Base-by-base conservation (phyloP, 1,140 invertebrate genomes). In the Lasaia peninsularis region DNA sequence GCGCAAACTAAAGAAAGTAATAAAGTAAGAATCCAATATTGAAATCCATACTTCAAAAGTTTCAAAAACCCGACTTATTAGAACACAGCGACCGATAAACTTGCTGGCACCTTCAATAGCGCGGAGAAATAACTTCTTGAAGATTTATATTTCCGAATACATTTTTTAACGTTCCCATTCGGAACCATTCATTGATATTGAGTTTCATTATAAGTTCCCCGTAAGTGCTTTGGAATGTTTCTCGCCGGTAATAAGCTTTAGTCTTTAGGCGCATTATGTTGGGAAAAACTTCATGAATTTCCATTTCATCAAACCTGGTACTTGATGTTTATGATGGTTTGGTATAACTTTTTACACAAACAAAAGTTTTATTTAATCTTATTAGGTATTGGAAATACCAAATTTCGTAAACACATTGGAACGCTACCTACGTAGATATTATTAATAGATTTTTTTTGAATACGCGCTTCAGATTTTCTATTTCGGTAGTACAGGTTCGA, bases 61-160 rank as follows among this genome's bases (percentile, higher is more conserved):
- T 79, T 40, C 56, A 49, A 59, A 71, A 65, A 70, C 63, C 55
- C 58, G 76, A 82, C 73, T 82, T 80, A 78, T 82, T 80, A 82
- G 75, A 78, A 68, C 69, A 69, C 69, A 69, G 69, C 62, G 62
- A 61, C 62, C 78, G 74, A 80, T 77, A 75, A 84, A 84, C 75
- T 48, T 48, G 61, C 77, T 78, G 67, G 65, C 72, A 75, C 70
- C 65, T 76, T 61, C 74, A 74, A 76, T 78, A 71, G 71, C 63
- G 71, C 71, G 63, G 48, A 71, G 67, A 73, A 76, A 75, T 71
- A 75, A 79, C 78, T 85, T 82, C 67, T 35, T 20, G 11, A 70
- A 77, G 71, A 86, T 86, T 86, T 86, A 86, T 84, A 83, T 86
- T 80, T 75, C 71, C 40, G 73, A 75, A 81, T 79, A 78, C 75